Evolutionary conservation across 1,140 invertebrate species (phyloP), one percentile per base, ranked within the genome.

Genomic region (Bombus consobrinus): DNA sequence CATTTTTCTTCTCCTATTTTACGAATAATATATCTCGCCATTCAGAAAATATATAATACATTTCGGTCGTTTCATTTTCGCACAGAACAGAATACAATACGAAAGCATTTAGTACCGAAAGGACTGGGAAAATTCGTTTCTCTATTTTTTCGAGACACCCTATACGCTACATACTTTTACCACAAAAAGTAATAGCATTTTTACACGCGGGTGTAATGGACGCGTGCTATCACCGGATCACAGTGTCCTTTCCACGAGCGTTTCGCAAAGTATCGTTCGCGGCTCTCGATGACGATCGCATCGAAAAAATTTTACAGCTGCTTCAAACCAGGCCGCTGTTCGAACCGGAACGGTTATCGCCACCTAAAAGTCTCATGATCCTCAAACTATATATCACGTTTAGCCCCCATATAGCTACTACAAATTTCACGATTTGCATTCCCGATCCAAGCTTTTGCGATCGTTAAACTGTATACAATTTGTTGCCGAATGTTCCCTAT

Each of bases 321-420:
- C 34, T 37, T 15, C 82, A 53, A 72, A 69, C 47, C 39, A 62
- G 28, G 37, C 62, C 37, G 41, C 28, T 18, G 22, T 43, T 28
- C 43, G 13, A 68, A 73, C 39, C 53, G 69, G 39, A 73, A 74
- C 37, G 81, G 81, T 77, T 82, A 82, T 82, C 74, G 73, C 81
- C 41, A 83, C 76, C 66, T 62, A 72, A 85, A 85, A 80, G 76
- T 62, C 68, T 47, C 53, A 39, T 72, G 43, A 85, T 79, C 47
- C 37, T 32, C 41, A 32, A 37, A 22, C 75, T 39, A 80, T 80
- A 85, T 80, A 85, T 85, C 83, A 62, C 41, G 53, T 71, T 32
- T 25, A 28, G 34, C n/a, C 9, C 34, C n/a, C n/a, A 3, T 18
- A 22, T n/a, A 43, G n/a, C 28, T 25, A 37, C 28, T 28, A 71